A percentile compares a stretch with the other conserved stretches of the same genome.
Conservation (phyloP, 1,140 invertebrate species). For the Philopotamus ludificatus region DNA sequence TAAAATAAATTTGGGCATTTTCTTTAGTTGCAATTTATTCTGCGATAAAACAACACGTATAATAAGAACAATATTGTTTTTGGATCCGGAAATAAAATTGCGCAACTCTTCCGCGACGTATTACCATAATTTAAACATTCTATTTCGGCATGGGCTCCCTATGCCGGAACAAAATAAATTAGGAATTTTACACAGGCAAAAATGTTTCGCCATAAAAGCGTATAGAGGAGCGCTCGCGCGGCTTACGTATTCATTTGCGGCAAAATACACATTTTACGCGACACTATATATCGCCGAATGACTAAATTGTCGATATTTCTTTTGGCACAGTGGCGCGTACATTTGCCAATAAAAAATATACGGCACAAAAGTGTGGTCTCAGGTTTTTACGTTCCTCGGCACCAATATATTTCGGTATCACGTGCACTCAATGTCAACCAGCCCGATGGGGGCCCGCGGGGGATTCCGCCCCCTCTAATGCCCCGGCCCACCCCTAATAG, state of each 20-base stretch:
- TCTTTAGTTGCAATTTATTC: no score
- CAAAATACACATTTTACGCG: background rate
- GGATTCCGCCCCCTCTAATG: background rate
- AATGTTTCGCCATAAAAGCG: no score
- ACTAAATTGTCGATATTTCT: background rate
- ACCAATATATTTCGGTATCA: constrained; percentile 21
- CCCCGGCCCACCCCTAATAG: constrained; percentile 1
- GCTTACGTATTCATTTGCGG: background rate
- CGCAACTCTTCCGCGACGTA: no score
- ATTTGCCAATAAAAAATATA: background rate
- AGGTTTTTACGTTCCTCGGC: constrained; percentile 9
- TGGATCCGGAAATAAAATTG: no score
- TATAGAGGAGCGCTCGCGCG: no score
- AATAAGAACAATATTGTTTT: no score
- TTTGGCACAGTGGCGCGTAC: background rate
- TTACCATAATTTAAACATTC: no score
- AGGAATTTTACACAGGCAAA: no score
- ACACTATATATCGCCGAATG: background rate
- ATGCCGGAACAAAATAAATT: no score
- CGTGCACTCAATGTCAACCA: constrained; percentile 24
- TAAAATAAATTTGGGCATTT: no score
- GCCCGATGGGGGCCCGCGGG: background rate
- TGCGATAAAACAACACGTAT: no score
- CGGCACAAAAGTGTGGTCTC: background rate
- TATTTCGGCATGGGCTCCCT: no score